Base-by-base conservation (phyloP, 2,888 invertebrate species). In the Synergus gifuensis region DNA sequence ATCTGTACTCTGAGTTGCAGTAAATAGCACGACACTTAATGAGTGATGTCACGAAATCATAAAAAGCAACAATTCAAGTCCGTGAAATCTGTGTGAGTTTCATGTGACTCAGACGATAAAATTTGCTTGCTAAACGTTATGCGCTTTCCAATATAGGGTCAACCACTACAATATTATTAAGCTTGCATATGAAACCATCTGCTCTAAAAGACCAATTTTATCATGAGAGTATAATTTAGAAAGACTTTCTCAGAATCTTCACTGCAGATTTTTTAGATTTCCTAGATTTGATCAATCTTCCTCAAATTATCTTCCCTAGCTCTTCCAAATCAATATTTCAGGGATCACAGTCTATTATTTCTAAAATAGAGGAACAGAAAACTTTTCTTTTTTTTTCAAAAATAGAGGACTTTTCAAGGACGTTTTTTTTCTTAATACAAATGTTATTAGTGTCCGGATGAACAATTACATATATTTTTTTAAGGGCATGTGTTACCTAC, bases 41-140 rank as follows among this genome's bases (percentile, higher is more conserved):
- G 67, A 46, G 67, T 46, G 67, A 46, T 67, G 67, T 67, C 67
- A 67, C 22, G 67, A 67, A 67, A 9, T 67, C 67, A 67, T 66
- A 64, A 66, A 66, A 66, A 42, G 44, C 12, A 40, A 67, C 44
- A 36, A 63, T 67, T 67, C 7, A 67, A 67, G 44, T 44, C 46
- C 2, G 44, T 40, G 22, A 22, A 67, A 67, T 44, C 44, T 28
- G 22, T 22, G 12, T 9, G 12, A 44, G 12, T 11, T 7, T 67
- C 46, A 18, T 44, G 44, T 67, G 67, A 46, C 44, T 67, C 42
- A 22, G 18, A 44, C 12, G 5, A 18, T 54, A 54, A 54, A 54
- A 60, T 46, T 46, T 0, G 12, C 42, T 46, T 0, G 7, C 18
- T 12, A 67, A 67, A 67, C 44, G 4, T 46, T 67, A 2, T 67